Conservation (phyloP, 2,113 vertebrate species). For the Microtus richardsoni region DNA sequence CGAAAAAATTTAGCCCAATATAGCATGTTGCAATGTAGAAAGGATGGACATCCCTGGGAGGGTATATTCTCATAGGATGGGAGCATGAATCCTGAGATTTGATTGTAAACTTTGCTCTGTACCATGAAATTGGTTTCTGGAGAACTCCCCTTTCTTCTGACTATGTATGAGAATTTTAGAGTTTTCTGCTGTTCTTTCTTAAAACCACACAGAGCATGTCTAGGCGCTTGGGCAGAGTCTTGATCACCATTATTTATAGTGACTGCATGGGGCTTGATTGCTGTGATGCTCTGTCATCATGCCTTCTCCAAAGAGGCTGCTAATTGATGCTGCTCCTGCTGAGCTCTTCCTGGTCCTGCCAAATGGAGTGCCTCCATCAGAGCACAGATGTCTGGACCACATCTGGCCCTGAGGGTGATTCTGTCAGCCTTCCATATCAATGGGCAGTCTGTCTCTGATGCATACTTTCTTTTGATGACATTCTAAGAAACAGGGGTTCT, state of each 20-base stretch:
- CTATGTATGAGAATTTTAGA: background rate
- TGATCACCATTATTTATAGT: slow-evolving; percentile 39
- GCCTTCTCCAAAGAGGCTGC: slow-evolving; percentile 52
- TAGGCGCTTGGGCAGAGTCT: slow-evolving; percentile 15
- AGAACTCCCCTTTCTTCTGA: background rate
- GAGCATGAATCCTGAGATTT: background rate
- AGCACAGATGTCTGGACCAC: slow-evolving; percentile 76
- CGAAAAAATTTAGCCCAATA: background rate
- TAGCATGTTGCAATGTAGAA: background rate
- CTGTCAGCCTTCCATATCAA: slow-evolving; percentile 64
- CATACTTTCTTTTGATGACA: slow-evolving; percentile 69
- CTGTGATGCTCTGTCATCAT: slow-evolving; percentile 14
- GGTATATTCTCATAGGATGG: background rate
- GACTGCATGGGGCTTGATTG: slow-evolving; percentile 43
- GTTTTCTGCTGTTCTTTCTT: background rate
- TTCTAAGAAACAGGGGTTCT: background rate
- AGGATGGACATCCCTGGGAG: background rate
- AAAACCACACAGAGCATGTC: background rate
- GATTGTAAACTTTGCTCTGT: background rate
- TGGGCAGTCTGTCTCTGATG: slow-evolving; percentile 62
- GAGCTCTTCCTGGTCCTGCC: slow-evolving; percentile 60
- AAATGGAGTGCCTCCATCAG: slow-evolving; percentile 74
- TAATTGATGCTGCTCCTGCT: slow-evolving; percentile 64
- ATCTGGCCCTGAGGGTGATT: slow-evolving; percentile 65
- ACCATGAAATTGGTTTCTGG: background rate